Evolutionary conservation across 2,888 invertebrate species (phyloP).

Genomic region (Itoplectis maculator): DNA sequence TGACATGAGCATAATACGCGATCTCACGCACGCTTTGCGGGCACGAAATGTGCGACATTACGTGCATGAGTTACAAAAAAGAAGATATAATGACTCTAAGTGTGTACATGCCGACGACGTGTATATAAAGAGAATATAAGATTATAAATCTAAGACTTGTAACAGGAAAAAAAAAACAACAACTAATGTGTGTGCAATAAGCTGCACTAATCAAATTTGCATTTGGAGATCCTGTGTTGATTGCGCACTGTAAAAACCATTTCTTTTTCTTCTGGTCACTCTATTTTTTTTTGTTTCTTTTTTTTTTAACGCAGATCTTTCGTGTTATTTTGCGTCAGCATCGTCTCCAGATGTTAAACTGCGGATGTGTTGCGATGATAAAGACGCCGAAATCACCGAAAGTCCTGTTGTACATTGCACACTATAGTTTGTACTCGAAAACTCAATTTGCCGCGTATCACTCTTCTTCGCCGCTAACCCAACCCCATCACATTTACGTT

Average conservation of each 20-base stretch:
- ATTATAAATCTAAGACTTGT: conserved; percentile 56
- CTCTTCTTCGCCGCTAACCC: conserved; percentile 13
- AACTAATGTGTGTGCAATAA: conserved; percentile 52
- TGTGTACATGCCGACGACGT: conserved; percentile 65
- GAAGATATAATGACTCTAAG: conserved; percentile 47
- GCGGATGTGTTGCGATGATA: background rate
- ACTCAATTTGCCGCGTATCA: background rate
- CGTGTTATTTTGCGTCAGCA: background rate
- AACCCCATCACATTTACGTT: conserved; percentile 16
- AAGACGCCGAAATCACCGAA: background rate
- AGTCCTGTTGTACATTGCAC: background rate
- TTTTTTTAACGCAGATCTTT: conserved; percentile 7
- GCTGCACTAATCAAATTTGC: conserved; percentile 53
- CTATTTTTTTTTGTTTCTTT: conserved; percentile 1
- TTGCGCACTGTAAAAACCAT: conserved; percentile 36
- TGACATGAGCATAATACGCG: too few relatives aligned
- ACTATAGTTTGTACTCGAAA: conserved; percentile 20
- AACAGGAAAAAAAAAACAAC: conserved; percentile 43
- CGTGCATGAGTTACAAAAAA: too few relatives aligned
- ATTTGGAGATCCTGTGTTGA: conserved; percentile 43
- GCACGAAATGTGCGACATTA: too few relatives aligned
- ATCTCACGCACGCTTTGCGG: too few relatives aligned
- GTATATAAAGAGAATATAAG: conserved; percentile 70
- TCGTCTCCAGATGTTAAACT: background rate
- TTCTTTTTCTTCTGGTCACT: background rate